Conservation (phyloP, 2,888 invertebrate species). For the Galerucella calmariensis region DNA sequence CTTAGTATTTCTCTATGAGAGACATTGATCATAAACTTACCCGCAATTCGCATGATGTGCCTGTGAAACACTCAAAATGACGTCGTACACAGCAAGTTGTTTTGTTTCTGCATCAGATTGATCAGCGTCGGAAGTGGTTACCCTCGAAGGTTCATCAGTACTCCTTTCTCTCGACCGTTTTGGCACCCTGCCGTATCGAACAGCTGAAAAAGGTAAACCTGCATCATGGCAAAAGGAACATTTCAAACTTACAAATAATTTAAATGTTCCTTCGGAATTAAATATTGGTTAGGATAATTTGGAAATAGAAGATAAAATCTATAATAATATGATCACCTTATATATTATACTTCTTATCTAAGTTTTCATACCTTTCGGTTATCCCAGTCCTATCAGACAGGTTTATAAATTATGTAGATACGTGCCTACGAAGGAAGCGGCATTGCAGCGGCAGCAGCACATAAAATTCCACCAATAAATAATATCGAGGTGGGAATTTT, state of each 20-base stretch:
- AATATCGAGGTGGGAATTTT: background rate
- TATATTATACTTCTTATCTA: background rate
- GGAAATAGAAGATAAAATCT: too few species aligned
- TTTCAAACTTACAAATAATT: slow-evolving; percentile 36
- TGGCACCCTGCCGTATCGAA: slow-evolving; percentile 95
- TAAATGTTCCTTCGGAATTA: background rate
- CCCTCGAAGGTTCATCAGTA: slow-evolving; percentile 67
- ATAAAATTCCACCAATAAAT: background rate
- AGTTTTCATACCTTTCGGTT: background rate
- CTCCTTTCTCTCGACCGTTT: slow-evolving; percentile 89
- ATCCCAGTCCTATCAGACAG: background rate
- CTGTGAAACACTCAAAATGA: slow-evolving; percentile 81
- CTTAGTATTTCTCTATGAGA: too few species aligned
- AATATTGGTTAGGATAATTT: background rate
- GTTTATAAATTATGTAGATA: background rate
- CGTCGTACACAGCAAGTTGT: slow-evolving; percentile 79
- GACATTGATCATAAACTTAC: slow-evolving; percentile 20
- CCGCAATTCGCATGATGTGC: slow-evolving; percentile 91
- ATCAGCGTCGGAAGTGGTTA: slow-evolving; percentile 64
- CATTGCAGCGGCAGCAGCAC: slow-evolving; percentile 1
- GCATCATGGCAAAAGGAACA: slow-evolving; percentile 12
- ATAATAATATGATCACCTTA: too few species aligned
- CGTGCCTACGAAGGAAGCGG: background rate
- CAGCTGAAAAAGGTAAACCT: slow-evolving; percentile 73
- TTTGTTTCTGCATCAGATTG: slow-evolving; percentile 64